A percentile compares a stretch with the other conserved stretches of the same genome.
Evolutionary conservation across 2,113 vertebrate species (phyloP).

Genomic region (Himantopus leucocephalus): DNA sequence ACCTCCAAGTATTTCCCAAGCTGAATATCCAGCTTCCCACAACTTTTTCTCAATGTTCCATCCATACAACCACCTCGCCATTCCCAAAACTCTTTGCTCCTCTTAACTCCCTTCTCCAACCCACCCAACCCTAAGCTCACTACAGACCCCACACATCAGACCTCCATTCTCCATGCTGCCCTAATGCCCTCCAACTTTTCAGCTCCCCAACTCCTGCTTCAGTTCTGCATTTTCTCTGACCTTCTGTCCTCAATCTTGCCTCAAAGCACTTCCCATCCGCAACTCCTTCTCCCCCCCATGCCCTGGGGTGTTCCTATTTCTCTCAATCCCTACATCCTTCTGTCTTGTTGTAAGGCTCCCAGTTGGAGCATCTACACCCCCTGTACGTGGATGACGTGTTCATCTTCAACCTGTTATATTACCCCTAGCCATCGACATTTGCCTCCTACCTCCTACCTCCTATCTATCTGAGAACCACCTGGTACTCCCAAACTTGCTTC

Average conservation of each 20-base stretch:
- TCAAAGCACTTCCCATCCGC: neutral
- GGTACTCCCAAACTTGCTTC: neutral
- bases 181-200: neutral
- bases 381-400: neutral
- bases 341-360: neutral
- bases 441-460: neutral
- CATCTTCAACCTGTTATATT: neutral
- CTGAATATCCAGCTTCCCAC: neutral
- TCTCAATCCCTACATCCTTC: neutral
- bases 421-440: neutral
- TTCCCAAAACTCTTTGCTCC: neutral
- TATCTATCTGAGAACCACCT: neutral
- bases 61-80: neutral
- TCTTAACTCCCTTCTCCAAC: neutral
- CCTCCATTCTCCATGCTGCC: neutral
- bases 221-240: neutral
- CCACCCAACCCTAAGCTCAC: neutral
- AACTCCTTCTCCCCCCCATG: neutral
- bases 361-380: neutral
- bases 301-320: neutral
- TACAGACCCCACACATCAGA: neutral
- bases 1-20: neutral
- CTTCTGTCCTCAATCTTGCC: neutral
- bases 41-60: neutral
- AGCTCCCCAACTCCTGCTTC: neutral